Conservation (phyloP, 64 coral and sea anemone species). For the Pocillopora verrucosa region DNA sequence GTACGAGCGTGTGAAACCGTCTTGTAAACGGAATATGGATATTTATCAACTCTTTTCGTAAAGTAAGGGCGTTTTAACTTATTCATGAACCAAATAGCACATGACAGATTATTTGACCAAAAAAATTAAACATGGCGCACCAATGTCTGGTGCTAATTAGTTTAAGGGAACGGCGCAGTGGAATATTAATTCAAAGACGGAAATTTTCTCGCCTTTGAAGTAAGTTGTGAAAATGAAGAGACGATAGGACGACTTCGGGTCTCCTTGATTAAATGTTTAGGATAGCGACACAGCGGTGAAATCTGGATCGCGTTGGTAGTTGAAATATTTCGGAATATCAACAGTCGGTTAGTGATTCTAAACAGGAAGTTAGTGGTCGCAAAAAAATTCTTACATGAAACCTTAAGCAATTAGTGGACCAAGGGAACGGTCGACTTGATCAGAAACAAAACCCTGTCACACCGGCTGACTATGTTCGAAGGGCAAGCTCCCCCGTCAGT, state of each 20-base stretch:
- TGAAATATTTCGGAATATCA: not conserved
- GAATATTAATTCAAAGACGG: not conserved
- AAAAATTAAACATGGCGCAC: not conserved
- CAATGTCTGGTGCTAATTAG: constrained; percentile 21
- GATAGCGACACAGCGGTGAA: not conserved
- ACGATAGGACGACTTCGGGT: not conserved
- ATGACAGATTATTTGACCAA: not conserved
- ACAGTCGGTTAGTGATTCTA: too few relatives aligned
- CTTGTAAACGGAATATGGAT: too few relatives aligned
- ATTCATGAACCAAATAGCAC: not conserved
- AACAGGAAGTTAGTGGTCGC: too few relatives aligned
- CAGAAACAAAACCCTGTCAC: too few relatives aligned
- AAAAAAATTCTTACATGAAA: too few relatives aligned
- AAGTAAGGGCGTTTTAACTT: not conserved
- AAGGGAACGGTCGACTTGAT: too few relatives aligned
- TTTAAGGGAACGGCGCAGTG: constrained; percentile 10
- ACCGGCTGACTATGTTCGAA: too few relatives aligned
- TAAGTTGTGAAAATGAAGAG: constrained; percentile 11
- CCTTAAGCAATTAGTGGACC: too few relatives aligned
- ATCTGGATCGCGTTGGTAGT: not conserved
- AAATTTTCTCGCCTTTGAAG: constrained; percentile 33
- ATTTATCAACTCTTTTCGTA: not conserved
- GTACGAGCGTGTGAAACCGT: too few relatives aligned
- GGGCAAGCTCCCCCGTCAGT: too few relatives aligned
- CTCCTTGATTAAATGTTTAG: not conserved